Conservation (phyloP, 2,113 vertebrate genomes). For the Eptatretus burgeri region DNA sequence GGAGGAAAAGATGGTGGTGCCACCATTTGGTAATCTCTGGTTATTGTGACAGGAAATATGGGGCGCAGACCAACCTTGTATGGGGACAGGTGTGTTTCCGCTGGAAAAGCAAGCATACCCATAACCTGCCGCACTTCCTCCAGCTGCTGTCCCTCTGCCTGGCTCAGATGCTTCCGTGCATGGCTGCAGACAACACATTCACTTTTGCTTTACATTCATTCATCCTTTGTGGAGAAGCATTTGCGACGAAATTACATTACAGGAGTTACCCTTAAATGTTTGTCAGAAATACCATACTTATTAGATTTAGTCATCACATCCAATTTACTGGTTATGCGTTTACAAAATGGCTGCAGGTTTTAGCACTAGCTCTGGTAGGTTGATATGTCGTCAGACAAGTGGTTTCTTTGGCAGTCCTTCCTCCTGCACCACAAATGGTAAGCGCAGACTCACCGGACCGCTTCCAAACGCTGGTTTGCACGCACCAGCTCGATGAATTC, state of each 20-base stretch:
- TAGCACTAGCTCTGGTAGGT: no score
- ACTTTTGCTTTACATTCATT: neutral
- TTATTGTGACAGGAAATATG: no score
- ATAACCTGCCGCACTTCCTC: conserved; percentile 95
- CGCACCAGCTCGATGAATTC: conserved; percentile 97
- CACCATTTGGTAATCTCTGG: no score
- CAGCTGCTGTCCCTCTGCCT: conserved; percentile 81
- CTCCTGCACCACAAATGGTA: no score
- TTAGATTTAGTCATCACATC: no score
- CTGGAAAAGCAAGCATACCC: conserved; percentile 97
- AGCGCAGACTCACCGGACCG: conserved; percentile 41
- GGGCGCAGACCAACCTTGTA: conserved; percentile 38
- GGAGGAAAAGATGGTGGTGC: no score
- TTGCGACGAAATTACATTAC: neutral
- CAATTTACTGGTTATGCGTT: no score
- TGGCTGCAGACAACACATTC: conserved; percentile 28
- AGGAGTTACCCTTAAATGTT: neutral
- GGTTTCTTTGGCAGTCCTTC: no score
- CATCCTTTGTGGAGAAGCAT: neutral
- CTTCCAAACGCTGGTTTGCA: conserved; percentile 95
- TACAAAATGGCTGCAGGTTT: no score
- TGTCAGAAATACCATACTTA: no score
- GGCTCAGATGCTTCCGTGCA: conserved; percentile 89
- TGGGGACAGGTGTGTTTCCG: conserved; percentile 87
- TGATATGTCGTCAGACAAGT: no score